Percentiles rank a stretch among this genome's conserved stretches.
phyloP scores from a whole-genome alignment of 1,140 invertebrate genomes.

The Bradynema listronoti region DNA sequence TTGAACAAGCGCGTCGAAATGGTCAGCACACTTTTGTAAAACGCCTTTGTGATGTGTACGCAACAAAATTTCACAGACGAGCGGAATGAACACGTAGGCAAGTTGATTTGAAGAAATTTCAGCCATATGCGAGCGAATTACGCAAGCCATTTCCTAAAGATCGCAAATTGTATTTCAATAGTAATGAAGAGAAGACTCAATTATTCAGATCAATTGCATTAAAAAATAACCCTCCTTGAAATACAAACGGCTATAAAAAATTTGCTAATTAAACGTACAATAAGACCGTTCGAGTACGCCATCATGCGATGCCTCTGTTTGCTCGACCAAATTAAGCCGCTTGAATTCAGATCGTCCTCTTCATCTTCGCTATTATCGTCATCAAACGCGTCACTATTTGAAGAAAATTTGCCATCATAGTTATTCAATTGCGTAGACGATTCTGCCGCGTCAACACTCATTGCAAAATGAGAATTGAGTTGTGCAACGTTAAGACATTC shows the following conservation, averaged over 20 bases:
- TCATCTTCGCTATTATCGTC: not conserved
- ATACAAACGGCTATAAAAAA: not conserved
- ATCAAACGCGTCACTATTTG: not conserved
- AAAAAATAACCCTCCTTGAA: not conserved
- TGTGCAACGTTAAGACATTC: not conserved
- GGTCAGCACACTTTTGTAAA: not conserved
- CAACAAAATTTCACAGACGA: conserved; percentile 3
- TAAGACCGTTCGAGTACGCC: conserved; percentile 1
- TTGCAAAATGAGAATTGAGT: not conserved
- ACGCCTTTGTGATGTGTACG: conserved; percentile 5
- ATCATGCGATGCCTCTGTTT: not conserved
- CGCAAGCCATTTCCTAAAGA: not conserved
- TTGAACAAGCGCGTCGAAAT: not conserved
- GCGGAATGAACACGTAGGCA: not conserved
- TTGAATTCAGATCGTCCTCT: not conserved
- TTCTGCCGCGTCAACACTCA: not conserved
- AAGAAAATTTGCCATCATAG: conserved; percentile 1
- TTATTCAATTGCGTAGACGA: no score
- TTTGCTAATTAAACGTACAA: not conserved
- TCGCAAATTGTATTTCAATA: not conserved
- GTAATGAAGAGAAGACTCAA: not conserved
- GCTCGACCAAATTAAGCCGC: not conserved
- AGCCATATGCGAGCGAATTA: not conserved
- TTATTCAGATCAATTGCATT: not conserved
- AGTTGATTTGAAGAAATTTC: not conserved